Conservation (phyloP, 2,888 invertebrate genomes). For the Lampropteryx suffumata region DNA sequence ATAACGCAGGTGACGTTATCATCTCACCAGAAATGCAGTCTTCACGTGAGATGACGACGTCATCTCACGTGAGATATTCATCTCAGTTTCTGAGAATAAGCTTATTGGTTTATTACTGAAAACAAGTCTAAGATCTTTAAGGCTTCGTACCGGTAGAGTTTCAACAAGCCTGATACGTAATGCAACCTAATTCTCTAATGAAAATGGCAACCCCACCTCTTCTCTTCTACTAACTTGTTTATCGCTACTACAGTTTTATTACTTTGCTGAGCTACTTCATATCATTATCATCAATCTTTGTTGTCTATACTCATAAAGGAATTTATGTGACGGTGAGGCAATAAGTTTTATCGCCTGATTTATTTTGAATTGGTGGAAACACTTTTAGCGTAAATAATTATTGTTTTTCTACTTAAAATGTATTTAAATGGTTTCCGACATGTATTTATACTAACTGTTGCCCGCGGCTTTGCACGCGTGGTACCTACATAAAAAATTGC, state of each 20-base stretch:
- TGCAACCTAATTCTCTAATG: constrained; percentile 46
- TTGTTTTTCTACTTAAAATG: no score
- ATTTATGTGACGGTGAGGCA: constrained; percentile 27
- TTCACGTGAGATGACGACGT: no score
- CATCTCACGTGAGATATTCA: no score
- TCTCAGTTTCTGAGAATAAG: no score
- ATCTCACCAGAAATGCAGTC: no score
- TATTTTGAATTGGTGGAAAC: neutral
- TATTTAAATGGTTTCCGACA: no score
- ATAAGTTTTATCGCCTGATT: constrained; percentile 11
- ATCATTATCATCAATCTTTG: constrained; percentile 36
- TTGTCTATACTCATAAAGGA: constrained; percentile 33
- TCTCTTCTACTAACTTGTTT: constrained; percentile 27
- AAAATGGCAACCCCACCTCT: constrained; percentile 9
- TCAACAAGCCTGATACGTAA: constrained; percentile 16
- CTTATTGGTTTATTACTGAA: no score
- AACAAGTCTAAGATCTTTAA: no score
- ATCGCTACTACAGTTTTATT: constrained; percentile 34
- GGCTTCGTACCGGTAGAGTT: neutral
- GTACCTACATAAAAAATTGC: no score
- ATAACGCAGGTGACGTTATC: no score
- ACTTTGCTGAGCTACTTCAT: constrained; percentile 29
- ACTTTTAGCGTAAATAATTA: neutral
- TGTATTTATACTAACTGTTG: no score
- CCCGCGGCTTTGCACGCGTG: no score